Evolutionary conservation across 1,140 invertebrate genomes (phyloP), one percentile per base, ranked within the genome.

Genomic region (Odontomachus brunneus): DNA sequence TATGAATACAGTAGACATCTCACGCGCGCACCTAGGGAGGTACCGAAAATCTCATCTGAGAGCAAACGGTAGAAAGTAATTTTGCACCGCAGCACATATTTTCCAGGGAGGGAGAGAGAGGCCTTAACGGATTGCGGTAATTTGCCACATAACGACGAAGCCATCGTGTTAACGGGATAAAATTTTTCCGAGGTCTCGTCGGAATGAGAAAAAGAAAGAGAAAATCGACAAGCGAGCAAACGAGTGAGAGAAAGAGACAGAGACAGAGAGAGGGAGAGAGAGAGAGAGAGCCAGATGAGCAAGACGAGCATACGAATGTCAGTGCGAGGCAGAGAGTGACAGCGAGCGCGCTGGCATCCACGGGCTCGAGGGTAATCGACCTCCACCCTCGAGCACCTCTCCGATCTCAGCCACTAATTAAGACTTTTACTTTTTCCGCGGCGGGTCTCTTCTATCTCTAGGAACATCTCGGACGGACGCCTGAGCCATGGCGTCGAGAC

Each of bases 391-490:
- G 74, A 85, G 80, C 84, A 88, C 63, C 75, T 88, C 87, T 88
- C 51, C 44, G 86, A 88, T 88, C 83, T 88, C 87, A 84, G 86
- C 84, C 80, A 55, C 88, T 89, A 89, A 89, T 89, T 89, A 89
- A 89, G 88, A 89, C 84, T 88, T 88, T 89, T 89, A 88, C 84
- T 85, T 88, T 88, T 85, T 88, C 67, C 73, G 26, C 44, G 84
- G 60, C 33, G 67, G 86, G 71, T 89, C 87, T 88, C 73, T 85
- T 63, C 69, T 83, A 88, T 85, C 84, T 88, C 38, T 53, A 80
- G 71, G 48, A 87, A 62, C 71, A 60, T 85, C 85, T 75, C 48
- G 51, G 24, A 26, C 51, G 22, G 60, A 4, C 48, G 48, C 82
- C 38, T 7, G 29, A 49, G 59, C 4, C 53, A 55, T 53, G 62